Evolutionary conservation across 2,113 vertebrate species (phyloP).

Genomic region (Alethe castanea): DNA sequence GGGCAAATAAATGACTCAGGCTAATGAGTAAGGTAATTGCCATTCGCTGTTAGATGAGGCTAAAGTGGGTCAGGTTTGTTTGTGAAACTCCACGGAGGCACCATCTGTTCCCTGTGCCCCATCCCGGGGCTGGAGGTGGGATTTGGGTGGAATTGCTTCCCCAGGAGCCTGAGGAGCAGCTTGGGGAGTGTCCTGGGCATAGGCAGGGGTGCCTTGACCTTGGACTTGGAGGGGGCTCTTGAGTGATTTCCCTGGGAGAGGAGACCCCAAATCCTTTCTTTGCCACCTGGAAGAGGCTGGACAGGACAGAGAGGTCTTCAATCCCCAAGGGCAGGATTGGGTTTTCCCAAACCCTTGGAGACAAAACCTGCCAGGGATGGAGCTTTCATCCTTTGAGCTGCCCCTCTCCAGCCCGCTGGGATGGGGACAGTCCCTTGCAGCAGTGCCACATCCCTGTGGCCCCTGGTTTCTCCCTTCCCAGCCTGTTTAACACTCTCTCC

Average conservation of each 20-base stretch:
- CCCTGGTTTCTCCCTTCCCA: accelerated
- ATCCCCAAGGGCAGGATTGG: background rate
- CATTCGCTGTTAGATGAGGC: background rate
- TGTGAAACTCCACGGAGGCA: slow-evolving; percentile 42
- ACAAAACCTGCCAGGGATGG: accelerated
- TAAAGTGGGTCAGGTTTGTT: slow-evolving; percentile 64
- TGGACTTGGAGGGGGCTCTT: background rate
- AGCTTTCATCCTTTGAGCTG: background rate
- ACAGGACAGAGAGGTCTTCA: background rate
- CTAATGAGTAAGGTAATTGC: slow-evolving; percentile 56
- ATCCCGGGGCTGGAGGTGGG: background rate
- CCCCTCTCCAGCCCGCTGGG: background rate
- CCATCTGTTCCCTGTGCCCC: background rate
- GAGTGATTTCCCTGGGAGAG: background rate
- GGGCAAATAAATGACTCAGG: slow-evolving; percentile 58
- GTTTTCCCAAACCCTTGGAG: background rate
- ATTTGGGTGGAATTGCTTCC: background rate
- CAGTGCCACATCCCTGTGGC: accelerated
- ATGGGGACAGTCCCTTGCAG: background rate
- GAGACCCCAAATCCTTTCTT: background rate
- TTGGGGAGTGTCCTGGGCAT: background rate
- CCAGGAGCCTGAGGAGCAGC: background rate
- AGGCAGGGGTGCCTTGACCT: background rate
- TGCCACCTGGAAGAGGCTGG: background rate
- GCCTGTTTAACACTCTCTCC: background rate